A percentile compares a stretch with the other conserved stretches of the same genome.
These are phyloP conservation scores for Plebejus melissa DNA, from an alignment of 2,888 invertebrate genomes.

Conservation along the genomic window DNA sequence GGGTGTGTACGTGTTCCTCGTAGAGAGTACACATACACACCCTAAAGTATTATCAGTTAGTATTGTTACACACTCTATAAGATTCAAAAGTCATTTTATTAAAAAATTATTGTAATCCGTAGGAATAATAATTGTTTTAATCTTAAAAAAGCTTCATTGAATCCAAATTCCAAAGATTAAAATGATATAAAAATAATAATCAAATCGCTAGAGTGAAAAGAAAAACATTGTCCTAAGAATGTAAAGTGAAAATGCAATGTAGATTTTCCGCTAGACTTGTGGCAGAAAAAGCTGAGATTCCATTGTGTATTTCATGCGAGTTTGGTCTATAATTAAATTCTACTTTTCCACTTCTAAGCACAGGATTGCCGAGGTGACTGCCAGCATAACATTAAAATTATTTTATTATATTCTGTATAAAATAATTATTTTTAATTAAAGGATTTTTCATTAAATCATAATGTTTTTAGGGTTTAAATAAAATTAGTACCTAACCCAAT, in stretches of 20 bases:
- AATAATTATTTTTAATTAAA: neutral
- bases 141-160: neutral
- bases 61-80: too few relatives aligned
- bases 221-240: slow-evolving; percentile 8
- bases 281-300: slow-evolving; percentile 22
- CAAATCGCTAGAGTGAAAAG: neutral
- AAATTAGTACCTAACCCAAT: too few relatives aligned
- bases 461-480: too few relatives aligned
- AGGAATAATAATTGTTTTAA: too few relatives aligned
- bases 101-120: too few relatives aligned
- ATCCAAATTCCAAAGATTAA: neutral
- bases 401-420: neutral
- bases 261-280: slow-evolving; percentile 18
- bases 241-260: slow-evolving; percentile 16
- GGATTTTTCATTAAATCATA: too few relatives aligned
- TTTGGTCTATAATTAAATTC: slow-evolving; percentile 28
- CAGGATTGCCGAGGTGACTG: neutral
- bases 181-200: neutral
- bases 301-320: slow-evolving; percentile 30
- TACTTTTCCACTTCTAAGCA: slow-evolving; percentile 18
- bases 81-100: too few relatives aligned
- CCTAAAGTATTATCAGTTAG: too few relatives aligned
- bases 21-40: too few relatives aligned
- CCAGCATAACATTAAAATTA: neutral
- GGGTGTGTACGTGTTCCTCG: too few relatives aligned